Evolutionary conservation across 2,113 vertebrate species (phyloP).

Genomic region (Silurus asotus): DNA sequence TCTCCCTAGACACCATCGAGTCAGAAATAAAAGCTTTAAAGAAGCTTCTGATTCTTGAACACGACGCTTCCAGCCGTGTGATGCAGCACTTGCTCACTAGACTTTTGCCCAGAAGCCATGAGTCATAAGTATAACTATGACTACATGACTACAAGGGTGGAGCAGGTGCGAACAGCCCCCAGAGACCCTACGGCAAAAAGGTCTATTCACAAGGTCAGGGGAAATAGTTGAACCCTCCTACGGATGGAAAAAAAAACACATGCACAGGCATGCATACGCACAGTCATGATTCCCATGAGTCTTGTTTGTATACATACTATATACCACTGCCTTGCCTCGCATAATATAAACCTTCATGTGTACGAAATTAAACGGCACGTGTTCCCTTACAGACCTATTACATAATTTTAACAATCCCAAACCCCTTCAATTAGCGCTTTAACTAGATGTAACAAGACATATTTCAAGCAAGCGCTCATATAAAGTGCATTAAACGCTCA

Average conservation of each 20-base stretch:
- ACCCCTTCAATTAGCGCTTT: neutral
- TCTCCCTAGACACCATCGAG: neutral
- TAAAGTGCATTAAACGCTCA: neutral
- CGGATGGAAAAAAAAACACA: constrained; percentile 11
- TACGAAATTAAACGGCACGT: constrained; percentile 26
- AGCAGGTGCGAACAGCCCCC: constrained; percentile 22
- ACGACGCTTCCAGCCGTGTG: neutral
- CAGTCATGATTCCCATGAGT: constrained; percentile 58
- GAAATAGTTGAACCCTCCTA: constrained; percentile 5
- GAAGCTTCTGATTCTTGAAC: neutral
- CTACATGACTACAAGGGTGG: constrained; percentile 21
- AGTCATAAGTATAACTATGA: constrained; percentile 31
- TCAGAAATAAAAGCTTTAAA: neutral
- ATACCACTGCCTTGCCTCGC: constrained; percentile 49
- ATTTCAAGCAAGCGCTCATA: constrained; percentile 1
- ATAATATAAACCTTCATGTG: constrained; percentile 12
- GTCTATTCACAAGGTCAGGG: constrained; percentile 9
- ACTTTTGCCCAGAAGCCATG: constrained; percentile 19
- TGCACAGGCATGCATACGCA: constrained; percentile 48
- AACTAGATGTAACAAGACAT: neutral
- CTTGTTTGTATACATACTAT: constrained; percentile 58
- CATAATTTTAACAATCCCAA: neutral
- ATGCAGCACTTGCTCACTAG: constrained; percentile 18
- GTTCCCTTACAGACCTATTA: neutral
- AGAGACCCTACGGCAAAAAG: constrained; percentile 24